Evolutionary conservation across 2,113 vertebrate species (phyloP), one percentile per base, ranked within the genome.

Genomic region (Trochalopteron elliotii): DNA sequence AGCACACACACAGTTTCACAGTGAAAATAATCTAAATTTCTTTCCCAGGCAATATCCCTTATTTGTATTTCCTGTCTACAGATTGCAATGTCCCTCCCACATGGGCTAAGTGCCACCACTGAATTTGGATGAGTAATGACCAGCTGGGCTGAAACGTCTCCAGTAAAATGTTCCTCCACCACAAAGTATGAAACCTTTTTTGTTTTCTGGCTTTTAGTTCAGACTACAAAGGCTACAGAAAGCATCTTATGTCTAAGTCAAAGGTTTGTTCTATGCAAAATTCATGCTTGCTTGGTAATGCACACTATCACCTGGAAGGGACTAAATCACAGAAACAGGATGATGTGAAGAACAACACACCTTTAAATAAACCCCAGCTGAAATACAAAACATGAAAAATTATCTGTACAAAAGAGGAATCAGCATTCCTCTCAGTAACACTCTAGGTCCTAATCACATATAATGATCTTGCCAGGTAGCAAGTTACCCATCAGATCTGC

Each of bases 81-180:
- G 53, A 75, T 28, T 68, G 68, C 39, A 40, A 15, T 2, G 40
- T 78, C 44, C 57, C 47, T 84, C 85, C 76, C 55, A 86, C 80
- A 21, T 4, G 5, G 55, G 40, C 35, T 67, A 60, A 78, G 53
- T 5, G 16, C 68, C 91, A 65, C 64, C 89, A 69, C 69, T 44
- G 50, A 49, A 87, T 94, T 72, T 94, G 90, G 83, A 88, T 93
- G 90, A 90, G 45, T 88, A 92, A 94, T 81, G 56, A 92, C 88
- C 68, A 44, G 52, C 76, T 93, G n/a, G 72, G 72, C 49, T 93
- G 91, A 94, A 95, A 80, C 2, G 7, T 56, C 83, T 96, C 71
- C 88, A 78, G 56, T 75, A 59, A 95, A 90, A 87, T n/a, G n/a
- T 44, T 90, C n/a, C 61, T 81, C n/a, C 49, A 78, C 52, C 86